Base-by-base conservation (phyloP, 2,888 invertebrate genomes). In the Pseudeuparius sepicola region DNA sequence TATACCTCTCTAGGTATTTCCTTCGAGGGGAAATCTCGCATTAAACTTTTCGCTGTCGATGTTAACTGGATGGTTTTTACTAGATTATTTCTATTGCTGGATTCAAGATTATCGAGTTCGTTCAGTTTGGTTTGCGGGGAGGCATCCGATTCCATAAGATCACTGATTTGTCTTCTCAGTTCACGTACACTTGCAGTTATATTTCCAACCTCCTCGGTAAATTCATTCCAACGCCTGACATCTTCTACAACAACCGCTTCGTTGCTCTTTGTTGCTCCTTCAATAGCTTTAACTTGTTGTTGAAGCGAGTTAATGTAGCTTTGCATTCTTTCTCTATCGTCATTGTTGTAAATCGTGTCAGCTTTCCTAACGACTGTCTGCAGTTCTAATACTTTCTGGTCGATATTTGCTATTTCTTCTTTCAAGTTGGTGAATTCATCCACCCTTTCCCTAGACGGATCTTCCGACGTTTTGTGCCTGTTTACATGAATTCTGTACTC, bases 401-500 rank as follows among this genome's bases (percentile, higher is more conserved):
- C 76, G 9, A 83, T 74, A 43, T 72, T 71, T 13, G 65, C 66
- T 10, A 82, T 68, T 55, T 84, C 81, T 27, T 76, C 68, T 36
- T 70, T 70, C 3, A 83, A 63, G 50, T 75, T 68, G 44, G 69
- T 70, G 27, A 82, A 70, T 46, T 71, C 67, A 42, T 67, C 59
- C 4, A 80, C 60, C 41, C 74, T 67, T 41, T 70, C 69, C 48
- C 72, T 67, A n/a, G 75, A 68, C 1, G 71, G 71, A 7, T 70
- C 70, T 29, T 72, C 67, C 12, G 64, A 64, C 1, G 67, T 68
- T 55, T 71, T 66, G 45, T 71, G 69, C n/a, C 67, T 56, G 40
- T 69, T 70, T 14, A 74, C 56, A 48, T 74, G 78, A 28, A 86
- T 80, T 49, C 77, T 73, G 47, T 85, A 85, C 55, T 86, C 85